A percentile compares a stretch with the other conserved stretches of the same genome.
phyloP scores from a whole-genome alignment of 1,140 invertebrate species.

The Formica selysi region DNA sequence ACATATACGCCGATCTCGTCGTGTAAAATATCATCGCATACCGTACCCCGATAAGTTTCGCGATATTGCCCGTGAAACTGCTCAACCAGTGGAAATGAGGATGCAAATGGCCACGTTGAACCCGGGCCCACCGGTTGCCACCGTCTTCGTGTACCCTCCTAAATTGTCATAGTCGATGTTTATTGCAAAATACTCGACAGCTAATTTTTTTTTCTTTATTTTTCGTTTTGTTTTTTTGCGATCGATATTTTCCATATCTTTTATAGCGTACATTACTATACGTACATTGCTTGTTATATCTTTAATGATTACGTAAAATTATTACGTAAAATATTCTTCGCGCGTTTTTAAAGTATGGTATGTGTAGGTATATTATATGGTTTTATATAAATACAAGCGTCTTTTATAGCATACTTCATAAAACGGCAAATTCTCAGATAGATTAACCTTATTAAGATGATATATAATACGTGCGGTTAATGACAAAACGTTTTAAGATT shows the following conservation, averaged over 20 bases:
- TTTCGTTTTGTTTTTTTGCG: no score
- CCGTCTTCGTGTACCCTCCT: background rate
- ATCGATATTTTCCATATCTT: no score
- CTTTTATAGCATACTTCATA: background rate
- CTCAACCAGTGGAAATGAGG: conserved; percentile 79
- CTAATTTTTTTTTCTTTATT: background rate
- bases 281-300: background rate
- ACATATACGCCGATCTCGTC: conserved; percentile 56
- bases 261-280: no score
- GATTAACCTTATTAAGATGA: conserved; percentile 45
- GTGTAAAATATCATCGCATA: conserved; percentile 84
- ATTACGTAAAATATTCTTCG: background rate
- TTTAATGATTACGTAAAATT: background rate
- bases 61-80: conserved; percentile 79
- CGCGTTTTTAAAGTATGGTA: background rate
- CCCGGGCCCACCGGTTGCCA: background rate
- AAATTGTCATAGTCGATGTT: conserved; percentile 24
- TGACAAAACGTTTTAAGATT: background rate
- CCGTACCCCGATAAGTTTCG: conserved; percentile 83
- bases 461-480: conserved; percentile 18
- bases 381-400: background rate
- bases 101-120: conserved; percentile 75
- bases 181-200: conserved; percentile 1
- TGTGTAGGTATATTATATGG: background rate
- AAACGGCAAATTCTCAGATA: background rate